Evolutionary conservation across 2,888 invertebrate genomes (phyloP).

Genomic region (Metellina segmentata): DNA sequence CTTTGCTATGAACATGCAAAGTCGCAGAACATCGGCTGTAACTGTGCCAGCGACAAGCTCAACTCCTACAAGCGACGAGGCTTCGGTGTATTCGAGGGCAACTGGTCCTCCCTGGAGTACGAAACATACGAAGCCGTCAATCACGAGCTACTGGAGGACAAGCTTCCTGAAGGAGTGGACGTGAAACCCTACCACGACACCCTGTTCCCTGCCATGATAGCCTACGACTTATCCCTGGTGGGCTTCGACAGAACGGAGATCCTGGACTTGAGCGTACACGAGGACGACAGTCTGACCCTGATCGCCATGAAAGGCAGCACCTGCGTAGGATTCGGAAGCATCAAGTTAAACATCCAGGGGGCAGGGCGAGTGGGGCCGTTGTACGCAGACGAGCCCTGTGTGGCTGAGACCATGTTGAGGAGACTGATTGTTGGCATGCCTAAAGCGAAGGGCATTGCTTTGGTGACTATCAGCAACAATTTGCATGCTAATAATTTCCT

Average conservation of each 20-base stretch:
- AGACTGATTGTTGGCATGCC: not conserved
- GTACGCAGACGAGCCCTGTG: constrained; percentile 40
- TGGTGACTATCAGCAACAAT: constrained; percentile 6
- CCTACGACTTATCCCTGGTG: constrained; percentile 2
- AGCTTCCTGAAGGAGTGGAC: not conserved
- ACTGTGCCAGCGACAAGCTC: not conserved
- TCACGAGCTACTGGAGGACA: not conserved
- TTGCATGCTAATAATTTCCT: not conserved
- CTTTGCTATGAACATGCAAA: not conserved
- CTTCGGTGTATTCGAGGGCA: not conserved
- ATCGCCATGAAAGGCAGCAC: constrained; percentile 23
- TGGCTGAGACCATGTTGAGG: constrained; percentile 40
- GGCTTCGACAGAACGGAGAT: not conserved
- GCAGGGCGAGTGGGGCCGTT: constrained; percentile 38
- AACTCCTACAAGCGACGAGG: not conserved
- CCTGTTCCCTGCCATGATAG: not conserved
- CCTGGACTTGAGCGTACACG: not conserved
- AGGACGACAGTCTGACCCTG: constrained; percentile 9
- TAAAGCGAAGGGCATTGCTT: not conserved
- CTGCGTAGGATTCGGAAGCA: constrained; percentile 22
- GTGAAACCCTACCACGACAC: not conserved
- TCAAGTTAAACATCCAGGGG: not conserved
- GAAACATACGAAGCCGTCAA: not conserved
- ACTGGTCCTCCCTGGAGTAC: not conserved
- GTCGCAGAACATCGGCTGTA: not conserved